phyloP scores from a whole-genome alignment of 2,113 vertebrate species.

The Bungarus multicinctus region DNA sequence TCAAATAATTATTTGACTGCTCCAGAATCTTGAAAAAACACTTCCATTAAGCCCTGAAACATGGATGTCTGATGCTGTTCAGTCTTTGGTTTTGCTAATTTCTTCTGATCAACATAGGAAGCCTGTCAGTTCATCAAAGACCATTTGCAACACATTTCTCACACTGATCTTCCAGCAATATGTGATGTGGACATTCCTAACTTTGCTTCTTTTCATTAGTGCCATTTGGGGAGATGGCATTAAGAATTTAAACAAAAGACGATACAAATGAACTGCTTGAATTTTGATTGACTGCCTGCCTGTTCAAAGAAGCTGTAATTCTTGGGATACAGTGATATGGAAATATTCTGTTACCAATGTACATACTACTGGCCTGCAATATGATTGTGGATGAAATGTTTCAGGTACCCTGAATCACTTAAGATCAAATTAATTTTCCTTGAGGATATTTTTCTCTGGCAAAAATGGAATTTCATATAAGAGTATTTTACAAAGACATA shows the following conservation, averaged over 20 bases:
- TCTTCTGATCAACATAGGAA: neutral
- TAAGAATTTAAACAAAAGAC: neutral
- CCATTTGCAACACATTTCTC: neutral
- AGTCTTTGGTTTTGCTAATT: neutral
- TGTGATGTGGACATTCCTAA: neutral
- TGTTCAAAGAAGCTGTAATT: neutral
- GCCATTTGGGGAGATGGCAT: neutral
- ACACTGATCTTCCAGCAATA: neutral
- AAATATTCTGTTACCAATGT: neutral
- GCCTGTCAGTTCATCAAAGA: neutral
- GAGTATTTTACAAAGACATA: neutral
- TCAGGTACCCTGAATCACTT: no score
- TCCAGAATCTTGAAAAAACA: conserved; percentile 9
- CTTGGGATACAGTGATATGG: neutral
- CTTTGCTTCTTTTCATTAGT: neutral
- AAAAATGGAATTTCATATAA: neutral
- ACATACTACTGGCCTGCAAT: neutral
- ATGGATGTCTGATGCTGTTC: neutral
- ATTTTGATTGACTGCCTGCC: neutral
- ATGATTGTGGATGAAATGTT: neutral
- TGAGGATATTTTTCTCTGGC: neutral
- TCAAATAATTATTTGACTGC: neutral
- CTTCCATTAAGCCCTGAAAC: neutral
- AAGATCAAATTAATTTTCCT: neutral
- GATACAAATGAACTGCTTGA: neutral